Evolutionary conservation across 2,113 vertebrate species (phyloP).

Genomic region (Grammomys dolichurus): DNA sequence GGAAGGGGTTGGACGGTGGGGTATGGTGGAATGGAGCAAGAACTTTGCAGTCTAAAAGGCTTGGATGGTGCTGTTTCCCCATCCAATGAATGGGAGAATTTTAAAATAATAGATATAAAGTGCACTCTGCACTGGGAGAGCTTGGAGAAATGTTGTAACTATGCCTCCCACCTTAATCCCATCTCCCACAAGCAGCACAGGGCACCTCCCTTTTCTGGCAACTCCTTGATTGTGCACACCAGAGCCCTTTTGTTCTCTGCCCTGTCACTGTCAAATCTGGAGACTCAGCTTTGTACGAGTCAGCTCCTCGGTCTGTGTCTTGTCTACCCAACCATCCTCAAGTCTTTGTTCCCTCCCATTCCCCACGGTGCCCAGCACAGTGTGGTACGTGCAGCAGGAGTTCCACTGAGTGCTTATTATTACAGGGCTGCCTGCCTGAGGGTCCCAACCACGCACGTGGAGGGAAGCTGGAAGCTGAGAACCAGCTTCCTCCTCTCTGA

Average conservation of each 20-base stretch:
- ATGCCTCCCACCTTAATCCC: not conserved
- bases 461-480: constrained; percentile 13
- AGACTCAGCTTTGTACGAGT: not conserved
- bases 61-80: constrained; percentile 44
- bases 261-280: not conserved
- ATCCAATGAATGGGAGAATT: constrained; percentile 10
- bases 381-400: constrained; percentile 50
- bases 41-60: not conserved
- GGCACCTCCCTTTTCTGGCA: constrained; percentile 55
- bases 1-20: not conserved
- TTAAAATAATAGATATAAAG: constrained; percentile 21
- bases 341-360: constrained; percentile 20
- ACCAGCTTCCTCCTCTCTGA: constrained; percentile 9
- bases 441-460: constrained; percentile 47
- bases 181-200: not conserved
- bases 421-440: constrained; percentile 37
- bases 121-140: not conserved
- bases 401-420: constrained; percentile 53
- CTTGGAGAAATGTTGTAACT: not conserved
- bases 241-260: not conserved
- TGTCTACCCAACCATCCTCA: constrained; percentile 27
- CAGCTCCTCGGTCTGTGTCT: not conserved
- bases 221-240: constrained; percentile 20
- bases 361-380: constrained; percentile 57
- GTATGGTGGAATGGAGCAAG: not conserved